phyloP scores from a whole-genome alignment of 2,797 vertebrate species.

The Staurois parvus region DNA sequence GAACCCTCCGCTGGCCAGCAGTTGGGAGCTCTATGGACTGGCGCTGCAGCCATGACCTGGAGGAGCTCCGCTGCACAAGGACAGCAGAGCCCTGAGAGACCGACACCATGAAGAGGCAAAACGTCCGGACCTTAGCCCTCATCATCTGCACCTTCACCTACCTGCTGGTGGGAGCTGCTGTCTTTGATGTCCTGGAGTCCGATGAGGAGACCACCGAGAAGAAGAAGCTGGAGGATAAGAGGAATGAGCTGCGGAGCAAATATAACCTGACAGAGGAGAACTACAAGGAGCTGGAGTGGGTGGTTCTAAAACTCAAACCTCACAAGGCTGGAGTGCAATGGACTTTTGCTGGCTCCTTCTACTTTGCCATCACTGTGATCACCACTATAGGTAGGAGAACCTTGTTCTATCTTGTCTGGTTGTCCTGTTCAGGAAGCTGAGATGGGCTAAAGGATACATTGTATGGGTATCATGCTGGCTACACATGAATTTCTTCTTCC shows the following conservation, averaged over 20 bases:
- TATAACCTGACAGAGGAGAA: slow-evolving; percentile 84
- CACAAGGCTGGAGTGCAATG: slow-evolving; percentile 95
- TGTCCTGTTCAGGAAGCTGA: too few relatives aligned
- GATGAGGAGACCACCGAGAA: slow-evolving; percentile 81
- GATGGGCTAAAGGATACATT: too few relatives aligned
- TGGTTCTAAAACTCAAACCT: slow-evolving; percentile 90
- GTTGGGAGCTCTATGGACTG: slow-evolving; percentile 2
- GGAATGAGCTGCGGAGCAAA: slow-evolving; percentile 76
- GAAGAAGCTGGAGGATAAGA: slow-evolving; percentile 75
- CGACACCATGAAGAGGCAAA: slow-evolving; percentile 92
- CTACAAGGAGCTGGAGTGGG: slow-evolving; percentile 81
- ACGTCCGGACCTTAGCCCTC: slow-evolving; percentile 90
- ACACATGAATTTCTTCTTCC: too few relatives aligned
- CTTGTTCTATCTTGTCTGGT: too few relatives aligned
- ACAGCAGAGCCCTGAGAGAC: slow-evolving; percentile 56
- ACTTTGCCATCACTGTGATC: slow-evolving; percentile 96
- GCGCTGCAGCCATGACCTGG: slow-evolving; percentile 81
- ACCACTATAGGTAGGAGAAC: slow-evolving; percentile 88
- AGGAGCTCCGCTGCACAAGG: slow-evolving; percentile 63
- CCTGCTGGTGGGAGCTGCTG: slow-evolving; percentile 91
- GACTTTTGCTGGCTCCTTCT: slow-evolving; percentile 93
- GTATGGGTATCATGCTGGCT: too few relatives aligned
- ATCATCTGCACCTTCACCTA: slow-evolving; percentile 93
- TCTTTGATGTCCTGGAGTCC: slow-evolving; percentile 91
- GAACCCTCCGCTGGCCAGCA: too few relatives aligned